Evolutionary conservation across 1,140 invertebrate species (phyloP).

Genomic region (Lucilia cuprina): DNA sequence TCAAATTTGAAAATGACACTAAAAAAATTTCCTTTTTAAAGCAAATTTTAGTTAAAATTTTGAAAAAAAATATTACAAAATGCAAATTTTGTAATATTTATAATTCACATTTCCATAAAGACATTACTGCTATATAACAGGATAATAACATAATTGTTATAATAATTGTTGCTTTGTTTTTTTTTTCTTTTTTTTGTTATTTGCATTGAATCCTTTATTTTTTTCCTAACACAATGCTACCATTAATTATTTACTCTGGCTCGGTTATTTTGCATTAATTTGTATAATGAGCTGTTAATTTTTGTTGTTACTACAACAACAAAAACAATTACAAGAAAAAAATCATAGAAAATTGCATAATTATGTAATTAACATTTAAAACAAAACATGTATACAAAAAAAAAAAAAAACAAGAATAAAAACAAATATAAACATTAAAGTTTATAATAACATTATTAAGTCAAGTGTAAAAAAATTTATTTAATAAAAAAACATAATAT

Average conservation of each 20-base stretch:
- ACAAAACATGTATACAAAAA: background rate
- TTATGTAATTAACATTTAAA: slow-evolving; percentile 62
- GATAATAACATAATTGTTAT: slow-evolving; percentile 42
- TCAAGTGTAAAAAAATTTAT: slow-evolving; percentile 6
- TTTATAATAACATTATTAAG: slow-evolving; percentile 12
- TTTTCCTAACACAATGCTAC: background rate
- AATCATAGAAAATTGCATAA: slow-evolving; percentile 56
- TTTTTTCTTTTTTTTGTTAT: slow-evolving; percentile 23
- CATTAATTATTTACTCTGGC: slow-evolving; percentile 34
- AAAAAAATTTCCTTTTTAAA: background rate
- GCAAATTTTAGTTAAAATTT: no score
- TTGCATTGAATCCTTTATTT: background rate
- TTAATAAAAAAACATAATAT: background rate
- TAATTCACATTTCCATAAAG: background rate
- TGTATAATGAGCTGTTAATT: slow-evolving; percentile 61
- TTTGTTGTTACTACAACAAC: slow-evolving; percentile 6
- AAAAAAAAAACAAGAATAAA: background rate
- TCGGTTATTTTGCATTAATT: slow-evolving; percentile 37
- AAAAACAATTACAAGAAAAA: background rate
- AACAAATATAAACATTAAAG: background rate
- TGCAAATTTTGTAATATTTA: no score
- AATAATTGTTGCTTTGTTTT: slow-evolving; percentile 38
- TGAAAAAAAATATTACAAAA: no score
- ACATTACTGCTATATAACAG: slow-evolving; percentile 29
- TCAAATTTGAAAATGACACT: no score